Evolutionary conservation across 2,113 vertebrate genomes (phyloP), one percentile per base, ranked within the genome.

Genomic region (Eptesicus fuscus): DNA sequence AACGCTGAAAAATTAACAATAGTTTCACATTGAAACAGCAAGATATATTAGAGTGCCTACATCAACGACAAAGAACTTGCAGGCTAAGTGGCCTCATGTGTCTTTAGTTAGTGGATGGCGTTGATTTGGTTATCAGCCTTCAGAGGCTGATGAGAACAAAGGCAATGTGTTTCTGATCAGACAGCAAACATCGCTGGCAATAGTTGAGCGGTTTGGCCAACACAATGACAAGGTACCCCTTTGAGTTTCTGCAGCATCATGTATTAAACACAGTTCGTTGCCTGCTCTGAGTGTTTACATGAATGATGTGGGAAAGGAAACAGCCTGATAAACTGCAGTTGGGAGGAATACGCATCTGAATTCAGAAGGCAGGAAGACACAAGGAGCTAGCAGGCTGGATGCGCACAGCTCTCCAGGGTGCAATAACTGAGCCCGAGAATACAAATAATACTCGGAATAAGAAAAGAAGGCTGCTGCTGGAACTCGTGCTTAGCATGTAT

Each of bases 91-190:
- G 10, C 23, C 51, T 95, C 84, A 67, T 96, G 95, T 88, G 49
- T 96, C 42, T 96, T 83, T 73, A 23, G 44, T 71, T 78, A 47
- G 61, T 89, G 71, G 35, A 67, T 44, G 4, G 56, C 86, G 73
- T 32, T 97, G 88, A 49, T 93, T 97, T 97, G 53, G 97, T 98
- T 96, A 96, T 71, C 59, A 7, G 67, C 69, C 73, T 37, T 85
- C 35, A 40, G 16, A 18, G 67, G 13, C 23, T 4, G 70, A 25
- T 83, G 8, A 71, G 23, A 95, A 67, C 32, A 96, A 89, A 93
- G 47, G 20, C 42, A 71, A 3, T 65, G 40, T 87, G 91, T 91
- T 94, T 49, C 95, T 70, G 71, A 88, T 95, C 88, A 96, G 61
- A 73, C 40, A 94, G 85, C 79, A 96, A 88, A 93, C 95, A 97